phyloP scores from a whole-genome alignment of 2,113 vertebrate species.

The Pituophis catenifer region DNA sequence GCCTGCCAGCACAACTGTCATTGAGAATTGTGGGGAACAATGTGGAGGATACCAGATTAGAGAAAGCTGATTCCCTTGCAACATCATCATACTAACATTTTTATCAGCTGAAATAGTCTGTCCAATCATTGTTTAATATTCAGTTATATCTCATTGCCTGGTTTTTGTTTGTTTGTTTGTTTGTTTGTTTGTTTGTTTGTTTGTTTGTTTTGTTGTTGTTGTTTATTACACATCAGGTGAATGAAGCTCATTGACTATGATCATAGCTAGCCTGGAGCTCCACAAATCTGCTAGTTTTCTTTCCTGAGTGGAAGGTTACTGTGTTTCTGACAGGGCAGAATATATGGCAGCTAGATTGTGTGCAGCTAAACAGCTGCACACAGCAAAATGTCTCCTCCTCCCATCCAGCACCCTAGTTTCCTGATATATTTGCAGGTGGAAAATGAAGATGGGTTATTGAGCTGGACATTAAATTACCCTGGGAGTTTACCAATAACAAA shows the following conservation, averaged over 20 bases:
- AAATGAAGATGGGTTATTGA: neutral
- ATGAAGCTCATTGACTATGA: neutral
- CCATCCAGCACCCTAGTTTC: neutral
- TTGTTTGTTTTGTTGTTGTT: neutral
- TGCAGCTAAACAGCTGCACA: neutral
- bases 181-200: no score
- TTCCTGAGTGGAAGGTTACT: neutral
- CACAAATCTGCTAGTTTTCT: neutral
- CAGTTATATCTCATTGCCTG: neutral
- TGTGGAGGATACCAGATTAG: neutral
- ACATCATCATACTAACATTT: neutral
- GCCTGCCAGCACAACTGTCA: neutral
- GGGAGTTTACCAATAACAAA: no score
- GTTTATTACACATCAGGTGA: neutral
- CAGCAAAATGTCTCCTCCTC: neutral
- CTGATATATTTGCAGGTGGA: neutral
- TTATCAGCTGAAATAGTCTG: neutral
- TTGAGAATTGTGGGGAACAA: neutral
- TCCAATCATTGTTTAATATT: neutral
- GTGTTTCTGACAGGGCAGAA: neutral
- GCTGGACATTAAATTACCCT: neutral
- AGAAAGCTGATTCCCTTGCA: neutral
- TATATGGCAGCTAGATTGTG: neutral
- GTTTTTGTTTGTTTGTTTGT: no score
- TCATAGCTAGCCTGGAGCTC: neutral